Evolutionary conservation across 2,113 vertebrate species (phyloP), one percentile per base, ranked within the genome.

Genomic region (Silurus asotus): DNA sequence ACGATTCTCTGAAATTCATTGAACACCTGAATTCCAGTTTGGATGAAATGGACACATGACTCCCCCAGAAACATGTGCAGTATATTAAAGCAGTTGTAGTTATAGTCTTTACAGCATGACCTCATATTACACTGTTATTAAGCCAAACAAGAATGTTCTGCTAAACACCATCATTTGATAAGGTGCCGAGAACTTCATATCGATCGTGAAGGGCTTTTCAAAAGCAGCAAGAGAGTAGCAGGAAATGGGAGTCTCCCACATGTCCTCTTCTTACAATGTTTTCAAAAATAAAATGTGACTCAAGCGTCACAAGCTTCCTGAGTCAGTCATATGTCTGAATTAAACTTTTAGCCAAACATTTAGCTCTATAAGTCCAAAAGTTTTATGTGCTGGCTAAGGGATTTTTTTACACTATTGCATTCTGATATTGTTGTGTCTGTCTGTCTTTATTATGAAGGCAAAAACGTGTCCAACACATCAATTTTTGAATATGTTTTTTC

Each of bases 301-400:
- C n/a, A n/a, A 28, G 74, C 55, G 74, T 77, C 23, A 55, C 28
- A n/a, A 77, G 23, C 51, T 56, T 77, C 23, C 55, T 28, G n/a
- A 77, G 74, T 77, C 51, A 77, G 28, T 77, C 74, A 77, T 53
- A 77, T 77, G 51, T n/a, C 74, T 77, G 74, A 77, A 51, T 37
- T 6, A 77, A 77, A 14, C 11, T 55, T n/a, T 77, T 6, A 77
- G 51, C n/a, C n/a, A 77, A 55, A 75, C 51, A 77, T 76, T 53
- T 25, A 76, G 74, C 51, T 76, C 74, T 75, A 15, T 20, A 53
- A n/a, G 49, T 76, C 74, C 74, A 77, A 77, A 59, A 77, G 49
- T 55, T 77, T 23, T 28, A 53, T 77, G 55, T 55, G 74, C 15
- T 77, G 74, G 74, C 23, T 25, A 23, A 77, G n/a, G 51, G 74